Conservation (phyloP, 2,797 vertebrate genomes). For the Rachycentron canadum region DNA sequence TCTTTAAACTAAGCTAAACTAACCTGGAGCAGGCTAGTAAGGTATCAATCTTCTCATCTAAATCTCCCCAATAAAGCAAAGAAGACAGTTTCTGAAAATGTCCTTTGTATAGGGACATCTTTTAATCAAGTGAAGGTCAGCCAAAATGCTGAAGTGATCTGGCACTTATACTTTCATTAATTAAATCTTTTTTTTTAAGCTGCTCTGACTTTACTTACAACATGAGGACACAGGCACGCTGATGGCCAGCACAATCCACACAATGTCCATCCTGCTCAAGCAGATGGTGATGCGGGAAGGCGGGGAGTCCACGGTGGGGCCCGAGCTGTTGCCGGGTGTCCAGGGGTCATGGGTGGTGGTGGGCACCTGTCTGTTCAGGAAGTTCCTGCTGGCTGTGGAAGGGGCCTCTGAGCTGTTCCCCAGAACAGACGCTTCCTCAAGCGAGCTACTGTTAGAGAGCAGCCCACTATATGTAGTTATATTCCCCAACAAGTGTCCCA, state of each 20-base stretch:
- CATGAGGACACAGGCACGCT: slow-evolving; percentile 96
- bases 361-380: slow-evolving; percentile 92
- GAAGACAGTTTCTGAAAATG: neutral
- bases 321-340: slow-evolving; percentile 88
- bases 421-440: slow-evolving; percentile 38
- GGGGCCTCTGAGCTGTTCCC: slow-evolving; percentile 82
- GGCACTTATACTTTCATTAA: neutral
- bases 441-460: slow-evolving; percentile 69
- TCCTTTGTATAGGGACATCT: neutral
- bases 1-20: neutral
- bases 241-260: slow-evolving; percentile 97
- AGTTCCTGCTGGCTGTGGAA: slow-evolving; percentile 90
- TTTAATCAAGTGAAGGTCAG: neutral
- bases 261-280: slow-evolving; percentile 95
- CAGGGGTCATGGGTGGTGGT: slow-evolving; percentile 89
- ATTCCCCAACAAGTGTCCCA: slow-evolving; percentile 34
- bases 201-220: slow-evolving; percentile 89
- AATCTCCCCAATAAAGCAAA: neutral
- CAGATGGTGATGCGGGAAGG: slow-evolving; percentile 91
- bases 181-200: neutral
- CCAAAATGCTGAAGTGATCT: neutral
- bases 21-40: neutral
- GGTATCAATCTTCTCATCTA: neutral
- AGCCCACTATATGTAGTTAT: slow-evolving; percentile 42
- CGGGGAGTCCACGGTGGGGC: slow-evolving; percentile 86